Percentiles rank a stretch among this genome's conserved stretches.
Conservation (phyloP, 1,140 invertebrate species). For the Diorhabda sublineata region DNA sequence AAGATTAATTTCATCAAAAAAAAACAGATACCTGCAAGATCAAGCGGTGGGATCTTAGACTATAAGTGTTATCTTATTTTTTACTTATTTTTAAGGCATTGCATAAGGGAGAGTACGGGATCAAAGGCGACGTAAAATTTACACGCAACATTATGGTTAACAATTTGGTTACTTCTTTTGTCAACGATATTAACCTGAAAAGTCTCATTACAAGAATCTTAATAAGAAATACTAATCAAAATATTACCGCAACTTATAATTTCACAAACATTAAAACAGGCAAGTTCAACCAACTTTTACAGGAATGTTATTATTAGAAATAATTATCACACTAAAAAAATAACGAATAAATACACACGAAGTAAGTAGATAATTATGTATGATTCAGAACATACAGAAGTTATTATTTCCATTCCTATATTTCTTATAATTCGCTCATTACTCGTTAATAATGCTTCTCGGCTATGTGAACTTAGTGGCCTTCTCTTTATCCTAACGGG, state of each 20-base stretch:
- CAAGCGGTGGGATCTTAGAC: too few species aligned
- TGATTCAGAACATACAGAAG: too few species aligned
- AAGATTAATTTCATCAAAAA: too few species aligned
- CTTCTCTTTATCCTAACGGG: too few species aligned
- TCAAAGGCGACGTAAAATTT: conserved; percentile 26
- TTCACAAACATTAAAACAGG: conserved; percentile 31
- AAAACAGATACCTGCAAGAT: too few species aligned
- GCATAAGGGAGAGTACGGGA: conserved; percentile 5
- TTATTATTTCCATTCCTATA: too few species aligned
- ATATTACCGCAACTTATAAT: conserved; percentile 30
- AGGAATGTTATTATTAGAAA: background rate
- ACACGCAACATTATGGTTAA: conserved; percentile 23
- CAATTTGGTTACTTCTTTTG: conserved; percentile 24
- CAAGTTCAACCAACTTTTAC: conserved; percentile 4
- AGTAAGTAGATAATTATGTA: too few species aligned
- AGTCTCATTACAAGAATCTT: conserved; percentile 29
- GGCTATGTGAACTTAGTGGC: too few species aligned
- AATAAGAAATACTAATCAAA: conserved; percentile 33
- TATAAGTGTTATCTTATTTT: background rate
- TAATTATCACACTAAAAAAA: too few species aligned
- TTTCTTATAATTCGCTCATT: too few species aligned
- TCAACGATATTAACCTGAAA: conserved; percentile 36
- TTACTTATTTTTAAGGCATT: background rate
- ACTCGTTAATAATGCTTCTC: too few species aligned
- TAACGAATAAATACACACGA: too few species aligned